phyloP scores from a whole-genome alignment of 2,113 vertebrate genomes.

The Ibidorhyncha struthersii region DNA sequence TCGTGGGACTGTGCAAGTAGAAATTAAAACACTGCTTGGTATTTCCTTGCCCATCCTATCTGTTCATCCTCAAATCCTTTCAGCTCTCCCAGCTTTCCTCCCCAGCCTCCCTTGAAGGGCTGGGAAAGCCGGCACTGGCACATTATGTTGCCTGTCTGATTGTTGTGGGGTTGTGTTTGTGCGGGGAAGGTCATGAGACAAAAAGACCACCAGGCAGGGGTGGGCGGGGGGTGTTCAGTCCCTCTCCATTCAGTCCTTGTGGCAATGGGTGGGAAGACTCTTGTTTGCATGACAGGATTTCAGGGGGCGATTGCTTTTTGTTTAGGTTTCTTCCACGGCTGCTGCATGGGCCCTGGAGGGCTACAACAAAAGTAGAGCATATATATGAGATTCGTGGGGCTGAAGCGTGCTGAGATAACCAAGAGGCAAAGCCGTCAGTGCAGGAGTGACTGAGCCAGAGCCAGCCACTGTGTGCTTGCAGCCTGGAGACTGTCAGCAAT shows the following conservation, averaged over 20 bases:
- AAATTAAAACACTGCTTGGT: not conserved
- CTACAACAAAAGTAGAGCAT: slow-evolving; percentile 26
- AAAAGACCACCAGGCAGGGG: slow-evolving; percentile 62
- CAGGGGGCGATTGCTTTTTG: slow-evolving; percentile 12
- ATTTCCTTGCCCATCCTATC: not conserved
- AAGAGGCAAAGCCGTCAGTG: not conserved
- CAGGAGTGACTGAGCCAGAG: not conserved
- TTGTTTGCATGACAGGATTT: slow-evolving; percentile 62
- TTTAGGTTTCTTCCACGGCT: slow-evolving; percentile 11
- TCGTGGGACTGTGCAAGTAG: not conserved
- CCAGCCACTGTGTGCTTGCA: not conserved
- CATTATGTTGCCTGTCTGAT: slow-evolving; percentile 51
- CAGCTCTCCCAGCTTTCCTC: slow-evolving; percentile 12
- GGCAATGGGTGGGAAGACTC: slow-evolving; percentile 48
- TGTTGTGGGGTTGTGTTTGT: slow-evolving; percentile 59
- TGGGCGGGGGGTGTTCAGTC: not conserved
- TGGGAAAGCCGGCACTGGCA: not conserved
- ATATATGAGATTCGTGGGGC: slow-evolving; percentile 5
- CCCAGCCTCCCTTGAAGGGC: slow-evolving; percentile 31
- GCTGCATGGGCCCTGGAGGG: not conserved
- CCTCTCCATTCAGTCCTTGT: slow-evolving; percentile 40
- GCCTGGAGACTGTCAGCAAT: not conserved
- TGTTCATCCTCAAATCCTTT: slow-evolving; percentile 1
- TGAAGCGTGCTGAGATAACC: not conserved
- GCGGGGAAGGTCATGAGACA: slow-evolving; percentile 54